Base-by-base conservation (phyloP, 2,888 invertebrate genomes). In the Tenthredo amoena region DNA sequence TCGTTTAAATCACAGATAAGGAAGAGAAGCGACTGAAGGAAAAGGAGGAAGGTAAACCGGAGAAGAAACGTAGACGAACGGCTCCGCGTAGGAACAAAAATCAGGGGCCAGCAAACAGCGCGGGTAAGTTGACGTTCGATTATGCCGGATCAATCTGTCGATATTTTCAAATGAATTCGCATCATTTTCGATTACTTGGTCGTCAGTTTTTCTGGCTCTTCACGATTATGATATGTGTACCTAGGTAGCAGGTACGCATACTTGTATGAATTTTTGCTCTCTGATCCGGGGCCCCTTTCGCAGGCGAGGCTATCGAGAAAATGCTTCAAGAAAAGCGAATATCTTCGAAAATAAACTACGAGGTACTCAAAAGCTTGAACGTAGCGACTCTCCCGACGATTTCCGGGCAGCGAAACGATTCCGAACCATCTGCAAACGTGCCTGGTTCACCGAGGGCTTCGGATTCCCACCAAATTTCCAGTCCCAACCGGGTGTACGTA, bases 301-400 rank as follows among this genome's bases (percentile, higher is more conserved):
- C 96, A 85, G 98, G 97, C 3, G 99, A 99, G 94, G 99, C 99
- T 0, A 98, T 99, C 74, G 98, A 98, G 92, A 99, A 98, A 94
- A 98, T 99, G 96, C 94, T 99, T 31, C 98, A 97, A 88, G 99
- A 99, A 92, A 99, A 99, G 94, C 98, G 98, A 92, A 97, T 99
- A 88, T 99, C 99, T 3, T 96, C 96, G 5, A 99, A 99, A 95
- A 99, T 99, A 85, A 99, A 99, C 94, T 99, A 99, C 91, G 99
- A 99, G 89, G 99, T 99, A 62, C 94, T 99, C 86, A 97, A 97
- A 93, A 97, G 97, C 89, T 94, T 99, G 85, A 97, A 96, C 88
- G 92, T 92, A 47, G 88, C 88, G 74, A 86, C 86, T 77, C 88
- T 43, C 65, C 26, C 83, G 21, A 47, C 88, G 2, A 89, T 76